These are phyloP conservation scores for Phaethon lepturus DNA, from an alignment of 2,113 vertebrate genomes.

Conservation along the genomic window DNA sequence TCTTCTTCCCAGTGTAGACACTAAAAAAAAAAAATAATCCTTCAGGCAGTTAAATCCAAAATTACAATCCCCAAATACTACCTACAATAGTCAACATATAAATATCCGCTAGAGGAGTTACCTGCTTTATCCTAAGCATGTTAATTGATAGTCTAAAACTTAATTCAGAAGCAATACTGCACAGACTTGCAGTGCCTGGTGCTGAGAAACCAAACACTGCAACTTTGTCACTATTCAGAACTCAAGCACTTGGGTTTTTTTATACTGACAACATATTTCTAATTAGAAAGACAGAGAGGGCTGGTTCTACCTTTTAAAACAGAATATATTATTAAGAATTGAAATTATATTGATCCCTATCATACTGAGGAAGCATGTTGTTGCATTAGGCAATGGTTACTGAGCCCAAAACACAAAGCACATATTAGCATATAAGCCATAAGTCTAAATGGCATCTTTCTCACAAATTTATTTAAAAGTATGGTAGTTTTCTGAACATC, in stretches of 20 bases:
- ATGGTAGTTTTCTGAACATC: background rate
- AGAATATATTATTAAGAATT: background rate
- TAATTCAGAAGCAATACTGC: background rate
- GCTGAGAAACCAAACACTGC: background rate
- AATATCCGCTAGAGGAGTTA: background rate
- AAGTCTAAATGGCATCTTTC: background rate
- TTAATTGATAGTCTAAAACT: background rate
- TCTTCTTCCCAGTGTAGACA: background rate
- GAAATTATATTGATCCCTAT: fast-evolving
- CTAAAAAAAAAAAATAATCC: background rate
- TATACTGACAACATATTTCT: fast-evolving
- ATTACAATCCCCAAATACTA: background rate
- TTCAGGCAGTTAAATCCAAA: background rate
- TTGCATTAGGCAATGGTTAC: background rate
- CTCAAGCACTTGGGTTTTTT: background rate
- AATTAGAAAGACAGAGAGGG: background rate
- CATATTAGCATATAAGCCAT: fast-evolving
- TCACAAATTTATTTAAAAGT: background rate
- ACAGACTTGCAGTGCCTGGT: no score
- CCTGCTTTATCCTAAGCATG: background rate
- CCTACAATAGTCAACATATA: background rate
- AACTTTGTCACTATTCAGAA: background rate
- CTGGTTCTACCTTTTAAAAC: background rate
- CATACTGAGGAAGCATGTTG: background rate
- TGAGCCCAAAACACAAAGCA: background rate